Evolutionary conservation across 2,888 invertebrate genomes (phyloP).

Genomic region (Pegoplata infirma): DNA sequence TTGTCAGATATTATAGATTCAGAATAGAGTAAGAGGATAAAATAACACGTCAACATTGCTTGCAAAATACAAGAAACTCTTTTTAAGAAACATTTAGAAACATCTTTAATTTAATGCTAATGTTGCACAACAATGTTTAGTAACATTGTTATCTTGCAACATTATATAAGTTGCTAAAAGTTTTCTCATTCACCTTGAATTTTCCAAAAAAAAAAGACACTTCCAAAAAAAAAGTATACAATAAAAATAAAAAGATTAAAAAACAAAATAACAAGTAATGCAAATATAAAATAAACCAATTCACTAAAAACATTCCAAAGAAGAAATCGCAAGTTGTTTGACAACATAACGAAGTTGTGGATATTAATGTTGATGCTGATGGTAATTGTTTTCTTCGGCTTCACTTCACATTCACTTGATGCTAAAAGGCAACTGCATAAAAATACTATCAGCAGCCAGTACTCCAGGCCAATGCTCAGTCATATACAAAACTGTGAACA

Average conservation of each 20-base stretch:
- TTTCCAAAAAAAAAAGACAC: not conserved
- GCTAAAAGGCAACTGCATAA: constrained; percentile 17
- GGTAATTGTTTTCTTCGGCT: constrained; percentile 44
- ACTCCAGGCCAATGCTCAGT: constrained; percentile 16
- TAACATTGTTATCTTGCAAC: too few relatives aligned
- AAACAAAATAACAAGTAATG: not conserved
- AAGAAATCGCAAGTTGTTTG: constrained; percentile 66
- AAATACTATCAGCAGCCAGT: constrained; percentile 13
- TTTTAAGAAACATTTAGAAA: too few relatives aligned
- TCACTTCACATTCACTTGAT: constrained; percentile 6
- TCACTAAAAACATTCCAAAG: constrained; percentile 61
- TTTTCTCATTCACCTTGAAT: too few relatives aligned
- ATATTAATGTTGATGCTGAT: constrained; percentile 17
- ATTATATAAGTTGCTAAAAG: too few relatives aligned
- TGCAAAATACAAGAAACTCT: too few relatives aligned
- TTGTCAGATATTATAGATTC: too few relatives aligned
- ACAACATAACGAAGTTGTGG: constrained; percentile 29
- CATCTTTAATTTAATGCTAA: too few relatives aligned
- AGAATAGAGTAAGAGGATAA: too few relatives aligned
- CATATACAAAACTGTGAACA: not conserved
- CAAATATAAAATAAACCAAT: not conserved
- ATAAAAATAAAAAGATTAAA: too few relatives aligned
- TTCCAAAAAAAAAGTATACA: not conserved
- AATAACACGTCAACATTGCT: too few relatives aligned
- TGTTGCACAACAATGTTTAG: too few relatives aligned